Evolutionary conservation across 2,888 invertebrate genomes (phyloP), one percentile per base, ranked within the genome.

Genomic region (Chloroclysta siterata): DNA sequence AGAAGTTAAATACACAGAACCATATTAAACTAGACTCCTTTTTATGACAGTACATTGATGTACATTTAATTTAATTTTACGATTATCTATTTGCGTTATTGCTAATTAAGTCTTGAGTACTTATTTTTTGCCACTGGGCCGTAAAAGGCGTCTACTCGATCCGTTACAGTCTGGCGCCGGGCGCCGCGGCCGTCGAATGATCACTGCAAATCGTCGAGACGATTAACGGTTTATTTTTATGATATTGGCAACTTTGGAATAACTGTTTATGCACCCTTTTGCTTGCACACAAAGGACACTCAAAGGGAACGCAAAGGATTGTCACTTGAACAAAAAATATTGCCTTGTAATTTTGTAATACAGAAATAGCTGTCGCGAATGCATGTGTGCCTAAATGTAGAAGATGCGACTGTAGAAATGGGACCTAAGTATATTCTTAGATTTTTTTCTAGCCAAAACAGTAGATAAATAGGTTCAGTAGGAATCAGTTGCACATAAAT

Each of bases 151-250:
- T 63, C 53, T 71, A 42, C 73, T 51, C 63, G 72, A 70, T 72
- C 84, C 84, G 84, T 83, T 84, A 84, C 70, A 48, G 73, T 50
- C 75, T 77, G 83, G 83, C 84, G 81, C 82, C 47, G 47, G 22
- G 3, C 47, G 48, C 48, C 13, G 8, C 75, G 75, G 83, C 81
- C 82, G 81, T 81, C 66, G 60, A 57, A 63, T 66, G 68, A 63
- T 68, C 70, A 70, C 71, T 68, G 69, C 42, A 51, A 42, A 53
- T 66, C 60, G 75, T 70, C 76, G 74, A 75, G 66, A 71, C 72
- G 65, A 60, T 69, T 76, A 83, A 82, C 82, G 79, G 81, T 77
- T 67, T 60, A 74, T 22, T 77, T 78, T 80, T 76, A 79, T 76
- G 75, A 76, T 73, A 46, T 55, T 57, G 55, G 59, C 64, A 69